phyloP scores from a whole-genome alignment of 2,113 vertebrate species.

The Corydoras maculifer region DNA sequence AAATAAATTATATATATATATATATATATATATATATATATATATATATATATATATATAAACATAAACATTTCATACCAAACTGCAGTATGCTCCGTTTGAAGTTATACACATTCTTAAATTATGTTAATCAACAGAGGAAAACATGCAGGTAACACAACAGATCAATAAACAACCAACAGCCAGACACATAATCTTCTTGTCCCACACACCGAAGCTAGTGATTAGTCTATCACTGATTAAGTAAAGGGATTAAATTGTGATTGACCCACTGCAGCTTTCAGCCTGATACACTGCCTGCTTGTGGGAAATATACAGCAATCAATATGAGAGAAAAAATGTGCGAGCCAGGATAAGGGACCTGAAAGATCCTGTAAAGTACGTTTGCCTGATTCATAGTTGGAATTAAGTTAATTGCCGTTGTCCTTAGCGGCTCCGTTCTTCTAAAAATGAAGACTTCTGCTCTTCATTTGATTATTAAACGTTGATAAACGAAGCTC shows the following conservation, averaged over 20 bases:
- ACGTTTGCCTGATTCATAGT: neutral
- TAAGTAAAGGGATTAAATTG: constrained; percentile 24
- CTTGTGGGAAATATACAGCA: constrained; percentile 4
- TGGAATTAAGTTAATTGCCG: constrained; percentile 12
- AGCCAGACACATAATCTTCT: constrained; percentile 32
- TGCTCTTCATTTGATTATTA: constrained; percentile 21
- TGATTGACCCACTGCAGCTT: constrained; percentile 30
- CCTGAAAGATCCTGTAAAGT: neutral
- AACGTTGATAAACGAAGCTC: constrained; percentile 12
- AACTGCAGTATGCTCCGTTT: no score
- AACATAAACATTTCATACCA: no score
- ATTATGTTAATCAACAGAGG: no score
- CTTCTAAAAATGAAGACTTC: neutral
- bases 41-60: no score
- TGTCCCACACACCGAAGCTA: neutral
- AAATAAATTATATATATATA: no score
- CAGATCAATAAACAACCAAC: neutral
- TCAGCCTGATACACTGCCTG: constrained; percentile 11
- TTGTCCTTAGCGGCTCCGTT: neutral
- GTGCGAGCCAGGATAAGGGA: constrained; percentile 19
- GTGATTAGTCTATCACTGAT: neutral
- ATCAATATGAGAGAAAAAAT: constrained; percentile 25
- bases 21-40: no score
- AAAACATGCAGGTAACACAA: no score
- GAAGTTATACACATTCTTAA: no score